Evolutionary conservation across 2,888 invertebrate genomes (phyloP).

Genomic region (Chouioia cunea): DNA sequence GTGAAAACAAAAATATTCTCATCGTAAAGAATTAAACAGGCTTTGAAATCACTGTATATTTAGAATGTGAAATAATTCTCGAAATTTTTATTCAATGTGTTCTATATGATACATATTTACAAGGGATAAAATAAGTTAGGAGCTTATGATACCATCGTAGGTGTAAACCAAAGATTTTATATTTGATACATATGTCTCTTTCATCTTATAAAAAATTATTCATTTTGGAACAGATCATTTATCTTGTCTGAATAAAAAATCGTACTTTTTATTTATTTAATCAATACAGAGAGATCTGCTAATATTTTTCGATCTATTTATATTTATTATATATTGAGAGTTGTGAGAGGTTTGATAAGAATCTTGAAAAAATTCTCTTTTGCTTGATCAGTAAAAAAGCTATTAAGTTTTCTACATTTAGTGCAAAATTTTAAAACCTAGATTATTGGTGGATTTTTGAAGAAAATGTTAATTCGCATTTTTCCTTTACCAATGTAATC

Average conservation of each 20-base stretch:
- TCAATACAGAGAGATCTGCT: neutral
- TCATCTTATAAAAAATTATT: too few species aligned
- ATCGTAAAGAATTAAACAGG: too few species aligned
- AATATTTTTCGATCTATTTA: neutral
- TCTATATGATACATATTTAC: conserved; percentile 54
- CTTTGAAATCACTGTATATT: neutral
- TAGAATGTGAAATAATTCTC: conserved; percentile 18
- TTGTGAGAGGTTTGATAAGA: conserved; percentile 11
- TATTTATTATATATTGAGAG: neutral
- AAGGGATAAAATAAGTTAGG: conserved; percentile 25
- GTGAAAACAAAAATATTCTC: too few species aligned
- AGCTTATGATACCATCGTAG: neutral
- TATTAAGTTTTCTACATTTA: conserved; percentile 19
- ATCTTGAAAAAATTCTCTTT: conserved; percentile 6
- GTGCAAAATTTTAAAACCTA: conserved; percentile 25
- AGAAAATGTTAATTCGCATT: conserved; percentile 8
- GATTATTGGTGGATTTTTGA: too few species aligned
- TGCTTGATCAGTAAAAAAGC: conserved; percentile 18
- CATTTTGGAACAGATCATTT: neutral
- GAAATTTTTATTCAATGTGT: conserved; percentile 18
- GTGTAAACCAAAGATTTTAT: conserved; percentile 1
- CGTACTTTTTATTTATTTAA: neutral
- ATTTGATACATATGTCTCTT: neutral
- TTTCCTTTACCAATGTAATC: too few species aligned
- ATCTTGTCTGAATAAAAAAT: neutral